Base-by-base conservation (phyloP, 2,113 vertebrate species). In the Epinephelus fuscoguttatus region DNA sequence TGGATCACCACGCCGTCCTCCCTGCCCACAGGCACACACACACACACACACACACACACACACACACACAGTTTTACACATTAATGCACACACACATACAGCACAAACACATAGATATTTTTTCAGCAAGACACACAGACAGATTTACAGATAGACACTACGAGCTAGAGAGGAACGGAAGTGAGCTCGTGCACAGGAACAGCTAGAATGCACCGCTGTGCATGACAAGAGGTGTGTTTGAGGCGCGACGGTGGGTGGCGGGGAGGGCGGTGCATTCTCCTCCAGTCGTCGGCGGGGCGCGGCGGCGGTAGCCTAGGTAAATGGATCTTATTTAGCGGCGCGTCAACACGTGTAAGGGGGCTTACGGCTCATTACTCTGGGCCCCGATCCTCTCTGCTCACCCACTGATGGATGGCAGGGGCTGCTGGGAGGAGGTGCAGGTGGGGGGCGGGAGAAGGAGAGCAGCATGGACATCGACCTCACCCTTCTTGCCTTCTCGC, bases 261-360 rank as follows among this genome's bases (percentile, higher is more conserved):
- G 74, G 8, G 69, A 50, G 67, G 72, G 80, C 6, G 79, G 75
- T 6, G 45, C 53, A 70, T 86, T 90, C 89, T 83, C 68, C 90
- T 86, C 63, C 60, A 80, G 81, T 86, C 80, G 60, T 18, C 17
- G 62, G 60, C 11, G 69, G 84, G 66, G 74, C 75, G 85, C 86
- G 72, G 89, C 62, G 74, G 78, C 64, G 75, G 89, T 80, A 88
- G 90, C 89, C 71, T 78, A 94, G 94, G 94, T 95, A 95, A 96
- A 96, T 96, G 92, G 95, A 96, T 96, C 94, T 95, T 96, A 96
- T 95, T 95, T 95, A 94, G 94, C 78, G 81, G 90, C 87, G 89
- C 94, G 91, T 95, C 95, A 94, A 96, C 95, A 95, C 85, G 91
- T 95, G 94, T 95, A 96, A 95, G 93, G 93, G 90, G 92, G 91